phyloP scores from a whole-genome alignment of 2,113 vertebrate species.

The Calcarius ornatus region DNA sequence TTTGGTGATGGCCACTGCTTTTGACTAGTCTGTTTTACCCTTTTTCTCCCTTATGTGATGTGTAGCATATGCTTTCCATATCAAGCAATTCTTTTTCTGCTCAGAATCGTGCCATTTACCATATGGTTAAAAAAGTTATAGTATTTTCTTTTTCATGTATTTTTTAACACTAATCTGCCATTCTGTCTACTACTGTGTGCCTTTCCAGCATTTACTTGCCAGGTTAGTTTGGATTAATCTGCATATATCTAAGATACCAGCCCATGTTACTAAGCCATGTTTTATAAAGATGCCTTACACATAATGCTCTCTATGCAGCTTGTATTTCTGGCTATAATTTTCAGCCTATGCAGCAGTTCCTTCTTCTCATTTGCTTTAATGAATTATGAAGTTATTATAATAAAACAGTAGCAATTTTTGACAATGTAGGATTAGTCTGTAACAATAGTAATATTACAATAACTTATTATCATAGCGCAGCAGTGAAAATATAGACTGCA shows the following conservation, averaged over 20 bases:
- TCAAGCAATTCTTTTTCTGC: background rate
- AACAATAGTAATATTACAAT: background rate
- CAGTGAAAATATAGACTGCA: background rate
- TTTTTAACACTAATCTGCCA: background rate
- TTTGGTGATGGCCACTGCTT: background rate
- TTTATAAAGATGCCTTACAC: background rate
- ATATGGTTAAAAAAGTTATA: background rate
- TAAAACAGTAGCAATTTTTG: background rate
- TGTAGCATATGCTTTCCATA: background rate
- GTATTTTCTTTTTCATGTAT: background rate
- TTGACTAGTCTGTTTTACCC: background rate
- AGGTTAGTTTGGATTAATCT: background rate
- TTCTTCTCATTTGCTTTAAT: background rate
- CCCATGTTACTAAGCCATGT: background rate
- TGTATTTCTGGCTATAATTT: background rate
- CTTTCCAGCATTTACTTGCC: background rate
- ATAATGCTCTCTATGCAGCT: background rate
- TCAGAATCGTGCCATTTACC: background rate
- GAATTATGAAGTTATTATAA: background rate
- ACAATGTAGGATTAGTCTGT: background rate
- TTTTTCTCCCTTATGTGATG: background rate
- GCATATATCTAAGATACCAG: background rate
- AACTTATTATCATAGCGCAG: background rate
- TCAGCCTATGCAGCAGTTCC: background rate
- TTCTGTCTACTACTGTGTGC: background rate